Base-by-base conservation (phyloP, 1,140 invertebrate genomes). In the Diuraphis noxia region DNA sequence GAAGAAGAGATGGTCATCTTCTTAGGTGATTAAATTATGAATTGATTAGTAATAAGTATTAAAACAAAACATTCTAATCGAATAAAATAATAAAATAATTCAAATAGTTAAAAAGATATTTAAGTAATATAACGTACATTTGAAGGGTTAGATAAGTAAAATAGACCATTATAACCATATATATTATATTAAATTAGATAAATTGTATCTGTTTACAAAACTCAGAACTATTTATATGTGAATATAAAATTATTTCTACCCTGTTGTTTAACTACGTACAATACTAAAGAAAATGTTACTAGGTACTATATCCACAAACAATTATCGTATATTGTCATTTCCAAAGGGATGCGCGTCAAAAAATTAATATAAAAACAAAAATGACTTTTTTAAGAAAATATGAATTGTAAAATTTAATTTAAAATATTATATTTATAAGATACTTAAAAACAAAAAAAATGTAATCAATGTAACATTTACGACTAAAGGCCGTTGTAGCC, bases 1-100 rank as follows among this genome's bases (percentile, higher is more conserved):
- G 97, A 93, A 95, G 97, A 93, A 95, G 97, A 92, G 97, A 98
- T 95, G 97, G 97, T 93, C 98, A 98, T 95, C 95, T 99, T 93
- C 95, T 98, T 94, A 97, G 98, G 98, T 98, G 95, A 94, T 40
- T 92, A 82, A 30, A 8, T n/a, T 88, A 25, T n/a, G 17, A n/a
- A 7, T 34, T 52, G 0, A 86, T 49, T 86, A 49, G 43, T 84
- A n/a, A n/a, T 36, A 38, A 36, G 8, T 86, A 3, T 36, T 49
- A 34, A 34, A 19, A 25, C 10, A 13, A 41, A 38, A 13, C 1
- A 84, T 23, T 10, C 38, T 82, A 79, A 8, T 38, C 36, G 23
- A 63, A 63, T n/a, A 17, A 63, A 63, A 63, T 63, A 13, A n/a
- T n/a, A 13, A n/a, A 63, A 63, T 63, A 63, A 63, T 5, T 63